These are phyloP conservation scores for Conops quadrifasciatus DNA, from an alignment of 2,888 invertebrate species.

Conservation along the genomic window DNA sequence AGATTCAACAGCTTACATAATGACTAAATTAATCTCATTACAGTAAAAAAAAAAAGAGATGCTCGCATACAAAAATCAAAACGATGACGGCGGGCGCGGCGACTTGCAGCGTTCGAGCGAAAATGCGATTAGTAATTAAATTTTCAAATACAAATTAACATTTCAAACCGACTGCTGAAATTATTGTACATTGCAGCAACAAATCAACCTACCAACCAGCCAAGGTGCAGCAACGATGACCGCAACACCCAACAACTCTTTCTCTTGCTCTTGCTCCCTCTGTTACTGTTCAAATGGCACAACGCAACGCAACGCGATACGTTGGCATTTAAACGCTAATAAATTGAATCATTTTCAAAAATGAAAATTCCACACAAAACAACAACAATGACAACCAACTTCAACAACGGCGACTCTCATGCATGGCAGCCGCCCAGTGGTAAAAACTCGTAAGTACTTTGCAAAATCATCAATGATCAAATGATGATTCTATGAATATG, in stretches of 20 bases:
- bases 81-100: too few species aligned
- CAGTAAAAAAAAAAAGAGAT: not conserved
- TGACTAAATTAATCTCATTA: constrained; percentile 30
- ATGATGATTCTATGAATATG: too few species aligned
- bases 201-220: not conserved
- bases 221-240: too few species aligned
- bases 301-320: not conserved
- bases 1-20: constrained; percentile 22
- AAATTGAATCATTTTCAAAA: constrained; percentile 32
- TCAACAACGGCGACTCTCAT: too few species aligned
- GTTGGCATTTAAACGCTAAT: constrained; percentile 25
- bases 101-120: not conserved
- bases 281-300: too few species aligned
- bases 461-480: too few species aligned
- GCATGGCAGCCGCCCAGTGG: too few species aligned
- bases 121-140: constrained; percentile 34
- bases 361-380: constrained; percentile 22
- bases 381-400: not conserved
- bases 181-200: constrained; percentile 20
- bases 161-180: constrained; percentile 30
- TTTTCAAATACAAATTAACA: constrained; percentile 37
- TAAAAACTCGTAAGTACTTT: too few species aligned
- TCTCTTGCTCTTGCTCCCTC: too few species aligned
- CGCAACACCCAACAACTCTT: too few species aligned
- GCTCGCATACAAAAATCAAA: not conserved